phyloP scores from a whole-genome alignment of 1,140 invertebrate genomes.

The Euwallacea similis region DNA sequence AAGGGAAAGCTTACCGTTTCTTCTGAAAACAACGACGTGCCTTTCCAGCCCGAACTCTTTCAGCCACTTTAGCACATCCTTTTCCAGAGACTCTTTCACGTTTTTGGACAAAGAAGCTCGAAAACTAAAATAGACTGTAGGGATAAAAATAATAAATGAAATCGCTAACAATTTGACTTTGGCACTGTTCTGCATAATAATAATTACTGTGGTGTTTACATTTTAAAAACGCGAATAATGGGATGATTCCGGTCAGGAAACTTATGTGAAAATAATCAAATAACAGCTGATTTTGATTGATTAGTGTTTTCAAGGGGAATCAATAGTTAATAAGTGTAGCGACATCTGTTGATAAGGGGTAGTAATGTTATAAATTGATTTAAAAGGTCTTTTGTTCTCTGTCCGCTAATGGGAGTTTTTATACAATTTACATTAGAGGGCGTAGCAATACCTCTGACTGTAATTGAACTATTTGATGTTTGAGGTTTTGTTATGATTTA shows the following conservation, averaged over 20 bases:
- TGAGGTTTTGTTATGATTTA: too few relatives aligned
- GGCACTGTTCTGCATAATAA: constrained; percentile 49
- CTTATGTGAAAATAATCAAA: constrained; percentile 15
- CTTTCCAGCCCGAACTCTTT: constrained; percentile 68
- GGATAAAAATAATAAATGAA: constrained; percentile 44
- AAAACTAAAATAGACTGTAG: constrained; percentile 34
- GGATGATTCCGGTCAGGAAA: constrained; percentile 11
- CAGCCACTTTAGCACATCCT: constrained; percentile 63
- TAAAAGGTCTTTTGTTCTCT: too few relatives aligned
- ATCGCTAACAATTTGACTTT: constrained; percentile 46
- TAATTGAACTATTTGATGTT: too few relatives aligned
- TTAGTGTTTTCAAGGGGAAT: background rate
- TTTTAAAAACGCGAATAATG: constrained; percentile 31
- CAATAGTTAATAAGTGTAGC: background rate
- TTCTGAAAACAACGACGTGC: constrained; percentile 67
- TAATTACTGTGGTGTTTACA: constrained; percentile 38
- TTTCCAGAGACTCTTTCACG: constrained; percentile 12
- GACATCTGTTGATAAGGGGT: background rate
- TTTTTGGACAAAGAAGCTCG: constrained; percentile 43
- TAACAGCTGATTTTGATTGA: constrained; percentile 27
- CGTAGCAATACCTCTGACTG: too few relatives aligned
- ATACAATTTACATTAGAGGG: too few relatives aligned
- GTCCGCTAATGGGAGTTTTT: too few relatives aligned
- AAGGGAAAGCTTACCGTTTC: constrained; percentile 64
- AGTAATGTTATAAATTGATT: too few relatives aligned